Percentiles rank a stretch among this genome's conserved stretches.
phyloP scores from a whole-genome alignment of 2,113 vertebrate species.

The Saccopteryx leptura region DNA sequence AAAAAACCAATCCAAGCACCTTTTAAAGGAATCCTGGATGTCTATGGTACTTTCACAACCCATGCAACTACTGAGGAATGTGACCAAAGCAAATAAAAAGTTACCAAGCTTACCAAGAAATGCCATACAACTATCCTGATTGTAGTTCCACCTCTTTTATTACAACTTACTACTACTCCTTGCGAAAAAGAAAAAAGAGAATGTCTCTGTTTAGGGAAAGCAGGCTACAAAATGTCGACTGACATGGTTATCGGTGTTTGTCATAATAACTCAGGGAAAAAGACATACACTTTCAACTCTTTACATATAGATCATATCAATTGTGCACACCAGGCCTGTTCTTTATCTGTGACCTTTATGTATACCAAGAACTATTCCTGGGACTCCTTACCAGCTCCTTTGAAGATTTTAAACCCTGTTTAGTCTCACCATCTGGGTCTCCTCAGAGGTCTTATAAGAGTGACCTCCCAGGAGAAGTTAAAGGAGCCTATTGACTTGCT shows the following conservation, averaged over 20 bases:
- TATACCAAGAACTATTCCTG: neutral
- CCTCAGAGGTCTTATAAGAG: neutral
- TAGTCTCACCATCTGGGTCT: conserved; percentile 24
- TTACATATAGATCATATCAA: neutral
- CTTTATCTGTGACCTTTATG: conserved; percentile 50
- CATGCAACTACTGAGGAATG: neutral
- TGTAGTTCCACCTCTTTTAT: neutral
- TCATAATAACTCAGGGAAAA: conserved; percentile 23
- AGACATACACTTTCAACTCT: neutral
- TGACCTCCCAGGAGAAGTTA: neutral
- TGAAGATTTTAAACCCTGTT: conserved; percentile 62
- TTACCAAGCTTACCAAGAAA: conserved; percentile 31
- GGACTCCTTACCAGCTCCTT: conserved; percentile 25
- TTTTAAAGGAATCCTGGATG: conserved; percentile 8
- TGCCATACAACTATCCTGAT: neutral
- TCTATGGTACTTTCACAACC: neutral
- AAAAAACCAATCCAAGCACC: neutral
- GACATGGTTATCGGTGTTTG: conserved; percentile 18
- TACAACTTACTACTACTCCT: conserved; percentile 16
- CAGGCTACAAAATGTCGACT: neutral
- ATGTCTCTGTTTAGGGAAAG: neutral
- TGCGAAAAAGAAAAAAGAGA: conserved; percentile 31
- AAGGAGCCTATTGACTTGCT: neutral
- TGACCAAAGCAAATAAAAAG: conserved; percentile 25
- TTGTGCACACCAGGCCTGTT: neutral